Base-by-base conservation (phyloP, 2,888 invertebrate genomes). In the Gari tellinella region DNA sequence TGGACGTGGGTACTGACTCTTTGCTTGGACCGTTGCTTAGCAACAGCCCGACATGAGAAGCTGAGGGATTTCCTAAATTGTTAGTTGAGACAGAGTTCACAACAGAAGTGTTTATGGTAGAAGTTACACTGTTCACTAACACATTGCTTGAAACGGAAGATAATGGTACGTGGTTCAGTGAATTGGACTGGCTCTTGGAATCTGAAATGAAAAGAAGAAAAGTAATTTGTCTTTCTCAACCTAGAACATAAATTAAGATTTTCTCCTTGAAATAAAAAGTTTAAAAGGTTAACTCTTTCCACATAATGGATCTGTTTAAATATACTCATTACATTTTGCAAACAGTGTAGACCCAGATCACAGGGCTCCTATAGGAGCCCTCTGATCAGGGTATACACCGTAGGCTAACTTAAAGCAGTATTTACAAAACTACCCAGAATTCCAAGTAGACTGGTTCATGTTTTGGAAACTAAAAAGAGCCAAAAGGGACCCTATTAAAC, bases 31-130 rank as follows among this genome's bases (percentile, higher is more conserved):
- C 72, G 38, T 67, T 79, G 66, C 68, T 72, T 61, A 75, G 94
- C 76, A 94, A 94, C 21, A 94, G 93, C 69, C 93, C 93, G 88
- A 62, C 72, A 21, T 66, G 66, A 23, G 94, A 43, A 56, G 94
- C 93, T 76, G 81, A 79, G 72, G 88, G 86, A 85, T 88, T 88
- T 86, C 86, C 87, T 75, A 93, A 92, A 48, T 92, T 87, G 80
- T 84, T 88, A 52, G 75, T 65, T 67, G 88, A 86, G 86, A 88
- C 86, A 84, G 88, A 84, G 82, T 85, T 89, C 62, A 78, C 52
- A 31, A 53, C 64, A 37, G 78, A 73, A 64, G 83, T 82, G 68
- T 78, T 81, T 63, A 74, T 67, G 40, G 86, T 82, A 38, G 82
- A 78, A 58, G 81, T 70, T 57, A 77, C 64, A 74, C 83, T 82